Conservation (phyloP, 2,888 invertebrate species). For the Leucoptera coffeella region DNA sequence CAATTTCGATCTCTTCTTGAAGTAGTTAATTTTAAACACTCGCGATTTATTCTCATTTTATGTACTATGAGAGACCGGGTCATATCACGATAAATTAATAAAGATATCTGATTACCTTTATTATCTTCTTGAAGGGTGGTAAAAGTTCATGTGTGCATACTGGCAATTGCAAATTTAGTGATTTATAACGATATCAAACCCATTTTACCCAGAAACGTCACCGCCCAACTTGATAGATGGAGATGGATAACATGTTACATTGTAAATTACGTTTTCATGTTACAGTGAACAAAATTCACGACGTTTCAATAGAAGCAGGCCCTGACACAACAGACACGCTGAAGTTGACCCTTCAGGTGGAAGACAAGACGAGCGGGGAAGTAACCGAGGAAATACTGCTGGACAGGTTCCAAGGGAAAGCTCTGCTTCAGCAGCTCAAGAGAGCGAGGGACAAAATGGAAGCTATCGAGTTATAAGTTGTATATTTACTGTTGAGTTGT, state of each 20-base stretch:
- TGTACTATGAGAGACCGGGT: too few species aligned
- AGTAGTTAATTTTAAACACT: too few species aligned
- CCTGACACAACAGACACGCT: constrained; percentile 22
- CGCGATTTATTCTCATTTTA: too few species aligned
- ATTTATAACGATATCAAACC: background rate
- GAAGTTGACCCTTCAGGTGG: constrained; percentile 19
- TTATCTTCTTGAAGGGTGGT: too few species aligned
- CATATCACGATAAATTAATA: too few species aligned
- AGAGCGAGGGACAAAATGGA: constrained; percentile 26
- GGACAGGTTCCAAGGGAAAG: constrained; percentile 17
- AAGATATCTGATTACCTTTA: too few species aligned
- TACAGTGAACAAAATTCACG: constrained; percentile 34
- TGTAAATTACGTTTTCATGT: constrained; percentile 4
- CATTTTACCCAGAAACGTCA: background rate
- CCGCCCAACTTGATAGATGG: too few species aligned
- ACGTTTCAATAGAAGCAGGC: constrained; percentile 16
- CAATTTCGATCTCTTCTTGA: too few species aligned
- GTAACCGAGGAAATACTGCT: constrained; percentile 22
- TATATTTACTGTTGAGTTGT: background rate
- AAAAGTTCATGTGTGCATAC: too few species aligned
- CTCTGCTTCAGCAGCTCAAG: constrained; percentile 22
- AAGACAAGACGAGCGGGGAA: constrained; percentile 22
- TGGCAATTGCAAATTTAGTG: too few species aligned
- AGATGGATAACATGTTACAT: too few species aligned
- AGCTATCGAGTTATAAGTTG: too few species aligned